Evolutionary conservation across 2,888 invertebrate genomes (phyloP), one percentile per base, ranked within the genome.

Genomic region (Hemicrepidius hirtus): DNA sequence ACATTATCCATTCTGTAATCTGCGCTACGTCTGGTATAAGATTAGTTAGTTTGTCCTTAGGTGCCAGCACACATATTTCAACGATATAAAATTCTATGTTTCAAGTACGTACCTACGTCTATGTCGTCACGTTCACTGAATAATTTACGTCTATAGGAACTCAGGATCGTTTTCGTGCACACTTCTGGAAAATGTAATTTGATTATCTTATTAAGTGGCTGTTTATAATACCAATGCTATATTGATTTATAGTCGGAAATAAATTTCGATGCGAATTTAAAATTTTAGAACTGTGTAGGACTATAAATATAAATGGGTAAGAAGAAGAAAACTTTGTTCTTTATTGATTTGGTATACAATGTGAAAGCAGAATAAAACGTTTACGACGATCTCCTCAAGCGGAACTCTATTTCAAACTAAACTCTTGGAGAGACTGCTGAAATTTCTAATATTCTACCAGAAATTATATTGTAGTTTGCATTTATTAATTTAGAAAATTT

Each of bases 201-300:
- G 60, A 60, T 60, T 60, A 60, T 44, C 44, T 44, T 60, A 60
- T 40, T 60, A 60, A 21, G 13, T 44, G 7, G 16, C 21, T 44
- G 60, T 24, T 44, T 60, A 60, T 60, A 41, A 44, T 60, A 44
- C 44, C 60, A 16, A 60, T 60, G 44, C 6, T 18, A 18, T 60
- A 60, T 60, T 41, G 60, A 60, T 60, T 60, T 16, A 18, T 0
- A 21, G 37, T 24, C 21, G 44, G 60, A 60, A 60, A 60, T 60
- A 60, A 44, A 41, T 41, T 60, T 60, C 20, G 60, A 41, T 60
- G 21, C n/a, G 12, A 41, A 44, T 44, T 41, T 21, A 60, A 60
- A 60, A 28, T 44, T 10, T n/a, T 21, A 60, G 44, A 60, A 28
- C 24, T 10, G 4, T 12, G 18, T 9, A 24, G 3, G 24, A n/a